These are phyloP conservation scores for Sapayoa aenigma DNA, from an alignment of 2,113 vertebrate species.

Conservation along the genomic window DNA sequence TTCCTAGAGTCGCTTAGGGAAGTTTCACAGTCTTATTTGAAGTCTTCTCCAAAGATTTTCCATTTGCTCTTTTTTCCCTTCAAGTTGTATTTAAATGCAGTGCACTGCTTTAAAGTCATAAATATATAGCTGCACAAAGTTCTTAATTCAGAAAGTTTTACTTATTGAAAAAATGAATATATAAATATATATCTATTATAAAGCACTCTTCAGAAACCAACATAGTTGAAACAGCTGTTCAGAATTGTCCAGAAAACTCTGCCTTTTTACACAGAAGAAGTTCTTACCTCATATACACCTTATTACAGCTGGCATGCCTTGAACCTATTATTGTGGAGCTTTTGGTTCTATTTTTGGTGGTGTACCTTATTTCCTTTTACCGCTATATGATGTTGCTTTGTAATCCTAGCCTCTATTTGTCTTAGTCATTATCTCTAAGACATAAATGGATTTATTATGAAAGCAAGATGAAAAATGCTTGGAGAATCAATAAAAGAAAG, in stretches of 20 bases:
- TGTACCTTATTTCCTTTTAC: not conserved
- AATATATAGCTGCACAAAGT: not conserved
- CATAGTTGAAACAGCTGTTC: not conserved
- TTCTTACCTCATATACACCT: not conserved
- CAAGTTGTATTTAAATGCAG: not conserved
- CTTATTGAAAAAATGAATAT: not conserved
- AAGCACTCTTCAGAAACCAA: not conserved
- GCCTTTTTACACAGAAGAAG: not conserved
- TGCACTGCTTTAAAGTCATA: not conserved
- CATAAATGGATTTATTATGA: not conserved
- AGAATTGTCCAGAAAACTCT: not conserved
- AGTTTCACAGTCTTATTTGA: not conserved
- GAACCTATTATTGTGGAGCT: not conserved
- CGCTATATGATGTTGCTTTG: not conserved
- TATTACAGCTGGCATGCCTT: not conserved
- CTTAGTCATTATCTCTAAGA: not conserved
- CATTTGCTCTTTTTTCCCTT: not conserved
- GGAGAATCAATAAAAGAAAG: not conserved
- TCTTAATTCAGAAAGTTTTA: not conserved
- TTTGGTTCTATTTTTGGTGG: rapidly evolving
- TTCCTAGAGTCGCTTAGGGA: not conserved
- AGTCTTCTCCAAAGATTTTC: not conserved
- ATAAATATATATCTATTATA: not conserved
- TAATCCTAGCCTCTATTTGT: not conserved
- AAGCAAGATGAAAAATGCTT: not conserved